Conservation (phyloP, 2,113 vertebrate species). For the Microtus oregoni region DNA sequence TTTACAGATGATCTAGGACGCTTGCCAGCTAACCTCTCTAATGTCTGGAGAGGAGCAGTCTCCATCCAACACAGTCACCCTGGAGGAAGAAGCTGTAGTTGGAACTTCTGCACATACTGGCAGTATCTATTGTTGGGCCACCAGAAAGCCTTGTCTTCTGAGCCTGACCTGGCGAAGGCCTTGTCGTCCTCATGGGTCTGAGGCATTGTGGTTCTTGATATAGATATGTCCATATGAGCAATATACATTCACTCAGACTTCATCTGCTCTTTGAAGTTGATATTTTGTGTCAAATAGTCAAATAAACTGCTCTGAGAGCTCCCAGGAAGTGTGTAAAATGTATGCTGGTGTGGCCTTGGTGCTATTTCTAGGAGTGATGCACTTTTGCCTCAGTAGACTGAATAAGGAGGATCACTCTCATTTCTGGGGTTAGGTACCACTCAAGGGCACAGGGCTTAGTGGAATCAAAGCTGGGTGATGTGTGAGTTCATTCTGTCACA, state of each 20-base stretch:
- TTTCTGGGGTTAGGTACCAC: background rate
- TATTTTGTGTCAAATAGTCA: background rate
- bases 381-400: background rate
- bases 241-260: background rate
- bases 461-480: background rate
- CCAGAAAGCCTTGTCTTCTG: background rate
- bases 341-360: background rate
- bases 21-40: background rate
- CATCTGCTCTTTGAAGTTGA: background rate
- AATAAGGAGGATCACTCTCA: background rate
- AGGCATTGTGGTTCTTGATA: background rate
- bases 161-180: background rate
- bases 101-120: background rate
- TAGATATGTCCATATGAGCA: background rate
- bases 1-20: background rate
- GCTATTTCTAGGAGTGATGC: background rate
- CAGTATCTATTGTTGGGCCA: background rate
- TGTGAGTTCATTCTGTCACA: background rate
- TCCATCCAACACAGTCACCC: background rate
- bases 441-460: background rate
- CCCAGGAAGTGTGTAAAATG: background rate
- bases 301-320: background rate
- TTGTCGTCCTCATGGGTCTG: background rate
- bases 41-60: background rate
- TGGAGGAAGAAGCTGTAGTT: background rate